Evolutionary conservation across 2,888 invertebrate species (phyloP), one percentile per base, ranked within the genome.

Genomic region (Pelosia muscerda): DNA sequence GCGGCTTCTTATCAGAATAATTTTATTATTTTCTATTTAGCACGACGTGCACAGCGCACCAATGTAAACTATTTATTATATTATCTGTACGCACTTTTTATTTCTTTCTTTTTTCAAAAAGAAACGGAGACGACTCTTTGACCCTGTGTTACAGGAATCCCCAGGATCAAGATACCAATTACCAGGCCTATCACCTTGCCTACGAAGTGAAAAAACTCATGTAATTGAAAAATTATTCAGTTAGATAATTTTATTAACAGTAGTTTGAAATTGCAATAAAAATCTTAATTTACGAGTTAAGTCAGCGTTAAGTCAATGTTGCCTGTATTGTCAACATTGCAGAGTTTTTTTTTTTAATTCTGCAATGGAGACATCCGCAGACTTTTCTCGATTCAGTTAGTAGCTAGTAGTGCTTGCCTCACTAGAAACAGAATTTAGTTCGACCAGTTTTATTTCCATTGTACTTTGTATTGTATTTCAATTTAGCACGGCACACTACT

Each of bases 171-270:
- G 98, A 98, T 96, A 97, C 97, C 95, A 97, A 97, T 96, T 98
- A 98, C 96, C 98, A 98, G 96, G 98, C 98, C 96, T 98, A 98
- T 96, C 98, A 99, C 96, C 98, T 99, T 96, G 98, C 99, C 97
- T 99, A 99, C 97, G 99, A 99, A 98, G 99, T 99, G 97, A 99
- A 99, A 98, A 99, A 99, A 97, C 98, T 99, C 97, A 99, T 99
- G 99, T 99, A 98, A 97, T 98, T 91, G 86, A 87, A 87, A 82
- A 89, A 87, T 87, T 92, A 81, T 81, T 92, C 91, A 90, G 91
- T 90, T 94, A 94, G 92, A 90, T 88, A 80, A 84, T 88, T 87
- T 84, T 81, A 75, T 74, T 82, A 83, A 86, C 78, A 78, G 89
- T 89, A 89, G 90, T 86, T 87, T 88, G 84, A 81, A 78, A 84